phyloP scores from a whole-genome alignment of 2,113 vertebrate genomes.

The Ammospiza nelsoni region DNA sequence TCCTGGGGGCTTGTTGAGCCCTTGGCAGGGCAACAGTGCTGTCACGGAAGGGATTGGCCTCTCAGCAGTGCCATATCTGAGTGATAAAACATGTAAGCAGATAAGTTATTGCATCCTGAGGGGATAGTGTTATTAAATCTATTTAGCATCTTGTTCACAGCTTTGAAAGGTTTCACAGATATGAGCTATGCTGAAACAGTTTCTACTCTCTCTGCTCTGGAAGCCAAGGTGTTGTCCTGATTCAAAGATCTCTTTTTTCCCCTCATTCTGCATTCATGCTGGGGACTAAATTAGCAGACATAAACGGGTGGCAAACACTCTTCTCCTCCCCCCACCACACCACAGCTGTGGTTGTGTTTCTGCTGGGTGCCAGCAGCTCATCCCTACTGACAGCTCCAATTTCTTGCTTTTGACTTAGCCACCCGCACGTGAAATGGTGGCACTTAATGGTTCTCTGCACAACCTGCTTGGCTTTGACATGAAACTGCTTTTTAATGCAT shows the following conservation, averaged over 20 bases:
- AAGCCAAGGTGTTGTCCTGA: background rate
- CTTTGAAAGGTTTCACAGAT: background rate
- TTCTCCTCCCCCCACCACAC: background rate
- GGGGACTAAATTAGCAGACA: background rate
- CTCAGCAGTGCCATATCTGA: background rate
- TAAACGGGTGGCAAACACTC: background rate
- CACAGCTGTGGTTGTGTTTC: background rate
- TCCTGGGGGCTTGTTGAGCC: background rate
- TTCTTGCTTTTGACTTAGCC: background rate
- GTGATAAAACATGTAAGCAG: background rate
- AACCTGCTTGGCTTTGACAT: background rate
- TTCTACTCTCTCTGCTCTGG: background rate
- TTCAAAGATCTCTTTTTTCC: background rate
- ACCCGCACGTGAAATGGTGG: background rate
- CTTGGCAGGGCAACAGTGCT: background rate
- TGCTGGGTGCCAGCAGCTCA: background rate
- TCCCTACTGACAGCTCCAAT: slow-evolving; percentile 13
- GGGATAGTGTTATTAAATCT: background rate
- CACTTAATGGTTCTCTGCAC: background rate
- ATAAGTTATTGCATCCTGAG: background rate
- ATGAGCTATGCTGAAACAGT: background rate
- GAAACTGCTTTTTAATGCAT: background rate
- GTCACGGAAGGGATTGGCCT: background rate
- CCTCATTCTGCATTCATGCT: background rate
- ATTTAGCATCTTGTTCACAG: background rate